These are phyloP conservation scores for Sesia bembeciformis DNA, from an alignment of 2,888 invertebrate genomes.

Conservation along the genomic window DNA sequence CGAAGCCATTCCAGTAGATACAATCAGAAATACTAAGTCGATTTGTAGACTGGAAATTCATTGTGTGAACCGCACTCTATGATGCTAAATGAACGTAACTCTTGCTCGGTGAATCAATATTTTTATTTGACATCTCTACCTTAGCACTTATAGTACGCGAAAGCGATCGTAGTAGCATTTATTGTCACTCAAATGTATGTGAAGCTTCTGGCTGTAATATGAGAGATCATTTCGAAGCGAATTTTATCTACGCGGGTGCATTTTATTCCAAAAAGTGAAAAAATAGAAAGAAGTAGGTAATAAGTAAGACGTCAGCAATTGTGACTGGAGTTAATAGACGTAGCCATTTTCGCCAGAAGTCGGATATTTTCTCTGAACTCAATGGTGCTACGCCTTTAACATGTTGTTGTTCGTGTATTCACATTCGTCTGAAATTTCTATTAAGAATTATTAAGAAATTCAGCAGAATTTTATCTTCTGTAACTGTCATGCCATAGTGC, in stretches of 20 bases:
- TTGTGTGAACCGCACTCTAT: conserved; percentile 56
- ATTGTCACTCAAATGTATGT: conserved; percentile 44
- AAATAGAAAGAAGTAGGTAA: conserved; percentile 64
- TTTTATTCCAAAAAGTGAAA: conserved; percentile 63
- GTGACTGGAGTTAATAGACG: conserved; percentile 65
- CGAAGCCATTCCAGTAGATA: conserved; percentile 68
- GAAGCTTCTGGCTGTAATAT: conserved; percentile 62
- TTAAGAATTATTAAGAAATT: conserved; percentile 70
- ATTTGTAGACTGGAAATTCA: conserved; percentile 46
- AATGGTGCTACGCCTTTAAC: conserved; percentile 47
- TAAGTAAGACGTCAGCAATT: conserved; percentile 57
- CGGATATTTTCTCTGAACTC: conserved; percentile 47
- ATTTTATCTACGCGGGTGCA: conserved; percentile 68
- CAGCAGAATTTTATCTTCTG: conserved; percentile 72
- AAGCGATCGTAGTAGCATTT: conserved; percentile 63
- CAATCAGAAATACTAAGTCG: conserved; percentile 41
- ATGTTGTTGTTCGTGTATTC: conserved; percentile 62
- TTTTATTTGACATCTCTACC: conserved; percentile 36
- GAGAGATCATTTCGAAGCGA: conserved; percentile 58
- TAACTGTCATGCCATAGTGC: conserved; percentile 74
- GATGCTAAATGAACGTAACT: conserved; percentile 52
- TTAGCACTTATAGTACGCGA: conserved; percentile 57
- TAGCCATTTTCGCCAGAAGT: conserved; percentile 56
- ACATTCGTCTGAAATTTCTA: conserved; percentile 66
- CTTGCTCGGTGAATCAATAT: conserved; percentile 33